Evolutionary conservation across 1,140 invertebrate genomes (phyloP).

Genomic region (Tetramorium simillimum): DNA sequence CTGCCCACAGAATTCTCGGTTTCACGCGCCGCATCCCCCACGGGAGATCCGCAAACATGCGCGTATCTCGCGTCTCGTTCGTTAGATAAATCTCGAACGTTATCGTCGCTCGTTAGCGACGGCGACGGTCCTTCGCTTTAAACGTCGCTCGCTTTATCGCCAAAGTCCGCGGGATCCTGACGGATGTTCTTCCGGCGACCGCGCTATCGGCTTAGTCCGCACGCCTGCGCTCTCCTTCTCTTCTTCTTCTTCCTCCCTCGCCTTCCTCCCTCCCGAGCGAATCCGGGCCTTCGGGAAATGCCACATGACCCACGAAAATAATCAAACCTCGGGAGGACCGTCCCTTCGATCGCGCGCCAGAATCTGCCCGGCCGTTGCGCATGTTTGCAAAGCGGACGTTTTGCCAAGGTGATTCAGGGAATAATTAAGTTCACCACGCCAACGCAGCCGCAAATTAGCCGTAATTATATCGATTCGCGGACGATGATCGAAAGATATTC

Average conservation of each 20-base stretch:
- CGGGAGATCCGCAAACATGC: background rate
- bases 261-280: background rate
- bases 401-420: too few species aligned
- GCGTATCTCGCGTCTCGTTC: conserved; percentile 4
- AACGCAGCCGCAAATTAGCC: background rate
- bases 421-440: background rate
- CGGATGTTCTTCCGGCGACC: conserved; percentile 57
- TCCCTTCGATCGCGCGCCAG: conserved; percentile 18
- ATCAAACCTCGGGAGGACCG: conserved; percentile 27
- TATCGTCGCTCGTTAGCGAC: conserved; percentile 48
- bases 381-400: background rate
- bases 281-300: background rate
- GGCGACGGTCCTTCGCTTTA: conserved; percentile 17
- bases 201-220: conserved; percentile 31
- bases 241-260: background rate
- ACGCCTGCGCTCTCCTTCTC: conserved; percentile 8
- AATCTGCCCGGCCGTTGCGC: background rate
- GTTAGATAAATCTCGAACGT: conserved; percentile 43
- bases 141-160: conserved; percentile 39
- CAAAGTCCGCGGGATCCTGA: conserved; percentile 40
- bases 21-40: background rate
- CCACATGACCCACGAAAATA: conserved; percentile 38
- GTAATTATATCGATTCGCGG: background rate
- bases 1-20: background rate
- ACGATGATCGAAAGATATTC: background rate